Percentiles rank a stretch among this genome's conserved stretches.
Evolutionary conservation across 64 coral and sea anemone genomes (phyloP).

Genomic region (Porites australiensis): DNA sequence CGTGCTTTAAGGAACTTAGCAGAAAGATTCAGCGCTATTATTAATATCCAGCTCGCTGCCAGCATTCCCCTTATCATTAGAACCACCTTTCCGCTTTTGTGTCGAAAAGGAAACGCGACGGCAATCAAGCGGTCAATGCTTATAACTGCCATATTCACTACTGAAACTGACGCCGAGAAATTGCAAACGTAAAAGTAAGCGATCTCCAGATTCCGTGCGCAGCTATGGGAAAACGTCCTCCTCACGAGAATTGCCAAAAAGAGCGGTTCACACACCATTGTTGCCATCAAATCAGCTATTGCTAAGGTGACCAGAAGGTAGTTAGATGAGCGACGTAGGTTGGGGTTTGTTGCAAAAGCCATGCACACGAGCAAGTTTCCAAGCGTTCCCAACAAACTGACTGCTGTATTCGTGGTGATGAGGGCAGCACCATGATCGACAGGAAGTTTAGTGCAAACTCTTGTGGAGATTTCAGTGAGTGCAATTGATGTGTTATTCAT

Average conservation of each 20-base stretch:
- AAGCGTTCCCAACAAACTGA: conserved; percentile 7
- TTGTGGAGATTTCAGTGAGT: no score
- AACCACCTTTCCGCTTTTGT: background rate
- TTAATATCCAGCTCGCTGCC: no score
- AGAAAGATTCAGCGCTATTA: no score
- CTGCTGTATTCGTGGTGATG: background rate
- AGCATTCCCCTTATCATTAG: background rate
- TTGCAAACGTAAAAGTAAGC: no score
- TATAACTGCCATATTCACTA: background rate
- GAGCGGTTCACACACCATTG: conserved; percentile 5
- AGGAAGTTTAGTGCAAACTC: no score
- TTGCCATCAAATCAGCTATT: conserved; percentile 1
- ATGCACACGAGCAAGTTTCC: conserved; percentile 11
- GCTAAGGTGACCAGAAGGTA: conserved; percentile 14
- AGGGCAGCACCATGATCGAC: conserved; percentile 7
- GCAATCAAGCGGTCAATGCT: conserved; percentile 4
- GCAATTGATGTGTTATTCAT: no score
- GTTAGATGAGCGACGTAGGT: background rate
- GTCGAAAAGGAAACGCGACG: background rate
- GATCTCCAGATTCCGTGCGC: background rate
- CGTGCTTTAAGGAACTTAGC: no score
- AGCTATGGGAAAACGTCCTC: background rate
- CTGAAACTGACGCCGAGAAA: background rate
- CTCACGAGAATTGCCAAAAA: background rate
- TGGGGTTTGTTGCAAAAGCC: background rate